A percentile compares a stretch with the other conserved stretches of the same genome.
Evolutionary conservation across 2,888 invertebrate genomes (phyloP).

Genomic region (Oscheius sp.): DNA sequence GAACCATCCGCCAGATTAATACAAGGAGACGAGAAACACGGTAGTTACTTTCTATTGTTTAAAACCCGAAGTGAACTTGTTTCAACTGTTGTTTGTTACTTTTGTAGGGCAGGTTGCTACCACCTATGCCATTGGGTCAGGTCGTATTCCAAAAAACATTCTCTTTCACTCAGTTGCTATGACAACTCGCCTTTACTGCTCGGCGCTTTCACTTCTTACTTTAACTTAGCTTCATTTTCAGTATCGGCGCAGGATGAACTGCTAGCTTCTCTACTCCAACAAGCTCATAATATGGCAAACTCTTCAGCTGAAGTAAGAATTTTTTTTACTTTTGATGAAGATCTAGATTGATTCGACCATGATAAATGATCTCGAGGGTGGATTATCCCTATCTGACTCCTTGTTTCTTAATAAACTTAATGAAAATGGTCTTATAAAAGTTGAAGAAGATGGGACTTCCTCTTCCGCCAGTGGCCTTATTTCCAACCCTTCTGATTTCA

Average conservation of each 20-base stretch:
- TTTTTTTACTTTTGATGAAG: background rate
- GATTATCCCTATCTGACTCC: conserved; percentile 37
- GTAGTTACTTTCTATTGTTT: too few species aligned
- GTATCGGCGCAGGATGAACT: conserved; percentile 46
- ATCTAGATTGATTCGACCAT: conserved; percentile 9
- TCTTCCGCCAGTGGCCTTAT: conserved; percentile 46
- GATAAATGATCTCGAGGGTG: conserved; percentile 33
- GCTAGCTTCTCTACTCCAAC: conserved; percentile 47
- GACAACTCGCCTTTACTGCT: background rate
- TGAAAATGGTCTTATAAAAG: conserved; percentile 17
- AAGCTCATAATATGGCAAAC: conserved; percentile 45
- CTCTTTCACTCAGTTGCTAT: background rate
- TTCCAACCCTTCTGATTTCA: conserved; percentile 41
- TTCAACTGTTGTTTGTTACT: conserved; percentile 17
- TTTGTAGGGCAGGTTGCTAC: conserved; percentile 15
- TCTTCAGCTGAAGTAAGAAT: conserved; percentile 45
- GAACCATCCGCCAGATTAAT: too few species aligned
- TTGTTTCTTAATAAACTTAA: conserved; percentile 48
- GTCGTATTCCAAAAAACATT: conserved; percentile 1
- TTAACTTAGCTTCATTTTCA: background rate
- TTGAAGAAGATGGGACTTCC: conserved; percentile 51
- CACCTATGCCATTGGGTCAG: background rate
- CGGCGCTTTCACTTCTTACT: background rate
- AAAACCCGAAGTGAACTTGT: conserved; percentile 21
- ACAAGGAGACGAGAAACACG: too few species aligned